Evolutionary conservation across 2,113 vertebrate species (phyloP), one percentile per base, ranked within the genome.

Genomic region (Peromyscus maniculatus): DNA sequence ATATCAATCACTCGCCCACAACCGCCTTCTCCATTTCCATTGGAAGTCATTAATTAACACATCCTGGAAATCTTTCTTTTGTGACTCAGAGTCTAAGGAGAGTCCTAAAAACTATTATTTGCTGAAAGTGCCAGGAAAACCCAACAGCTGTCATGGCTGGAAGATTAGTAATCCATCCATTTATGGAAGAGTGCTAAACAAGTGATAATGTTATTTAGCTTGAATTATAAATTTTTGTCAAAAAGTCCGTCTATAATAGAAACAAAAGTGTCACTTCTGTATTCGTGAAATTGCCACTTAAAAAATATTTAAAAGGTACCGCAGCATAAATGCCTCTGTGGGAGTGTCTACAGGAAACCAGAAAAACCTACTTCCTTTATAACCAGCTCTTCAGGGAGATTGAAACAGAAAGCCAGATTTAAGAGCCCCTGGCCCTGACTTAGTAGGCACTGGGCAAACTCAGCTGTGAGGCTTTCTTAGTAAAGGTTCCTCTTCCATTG

Each of bases 21-120:
- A 95, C 89, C 95, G 55, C 82, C 95, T 97, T 93, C 96, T 97
- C 92, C 92, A 88, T 97, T 97, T 98, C 98, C 97, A 91, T 97
- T 97, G 91, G 95, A 97, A 98, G 91, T 98, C 95, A 80, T 97
- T 99, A 98, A 98, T 98, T 98, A 98, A 91, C 92, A 97, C 83
- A 95, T 98, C 95, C 98, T 92, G 94, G 95, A 96, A 91, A 97
- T 95, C 86, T 94, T 97, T 95, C 86, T 93, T 97, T 97, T 64
- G 96, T 98, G 97, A 98, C 97, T 98, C 98, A 98, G 90, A 97
- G 88, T 96, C 92, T 96, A 97, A 95, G 92, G 69, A 82, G 28
- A 78, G 67, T 89, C 39, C 90, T 98, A 55, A 97, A 97, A 98
- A 43, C 91, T 95, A 79, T 95, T 98, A 93, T 97, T 98, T 97